phyloP scores from a whole-genome alignment of 1,140 invertebrate genomes.

The Nasonia vitripennis region DNA sequence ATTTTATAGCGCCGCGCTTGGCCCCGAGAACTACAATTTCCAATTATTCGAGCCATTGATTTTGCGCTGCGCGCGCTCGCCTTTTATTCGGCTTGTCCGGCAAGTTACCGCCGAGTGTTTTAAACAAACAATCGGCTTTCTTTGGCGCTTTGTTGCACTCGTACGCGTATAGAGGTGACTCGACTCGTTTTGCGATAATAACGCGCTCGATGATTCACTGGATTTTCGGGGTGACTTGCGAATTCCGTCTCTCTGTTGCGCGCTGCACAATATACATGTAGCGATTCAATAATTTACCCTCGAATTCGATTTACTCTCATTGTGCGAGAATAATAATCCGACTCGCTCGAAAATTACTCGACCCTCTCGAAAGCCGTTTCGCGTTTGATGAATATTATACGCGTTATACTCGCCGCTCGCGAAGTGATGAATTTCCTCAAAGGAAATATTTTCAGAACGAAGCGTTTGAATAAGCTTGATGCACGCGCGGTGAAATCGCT shows the following conservation, averaged over 20 bases:
- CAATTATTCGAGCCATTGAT: constrained; percentile 3
- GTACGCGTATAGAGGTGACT: not conserved
- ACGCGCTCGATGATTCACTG: constrained; percentile 16
- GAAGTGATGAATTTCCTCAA: not conserved
- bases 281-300: not conserved
- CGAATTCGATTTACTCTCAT: constrained; percentile 22
- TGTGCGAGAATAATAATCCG: not conserved
- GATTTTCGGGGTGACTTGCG: constrained; percentile 22
- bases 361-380: not conserved
- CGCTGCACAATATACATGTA: not conserved
- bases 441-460: not conserved
- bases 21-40: not conserved
- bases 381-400: not conserved
- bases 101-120: not conserved
- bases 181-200: constrained; percentile 42
- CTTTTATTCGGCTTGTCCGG: not conserved
- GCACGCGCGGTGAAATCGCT: no score
- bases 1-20: no score
- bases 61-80: not conserved
- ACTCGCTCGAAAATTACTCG: constrained; percentile 5
- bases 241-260: not conserved
- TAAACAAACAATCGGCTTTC: not conserved
- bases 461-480: no score
- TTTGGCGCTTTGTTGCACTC: not conserved
- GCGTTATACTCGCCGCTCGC: no score